These are phyloP conservation scores for Aldrovandia affinis DNA, from an alignment of 2,797 vertebrate species.

Conservation along the genomic window DNA sequence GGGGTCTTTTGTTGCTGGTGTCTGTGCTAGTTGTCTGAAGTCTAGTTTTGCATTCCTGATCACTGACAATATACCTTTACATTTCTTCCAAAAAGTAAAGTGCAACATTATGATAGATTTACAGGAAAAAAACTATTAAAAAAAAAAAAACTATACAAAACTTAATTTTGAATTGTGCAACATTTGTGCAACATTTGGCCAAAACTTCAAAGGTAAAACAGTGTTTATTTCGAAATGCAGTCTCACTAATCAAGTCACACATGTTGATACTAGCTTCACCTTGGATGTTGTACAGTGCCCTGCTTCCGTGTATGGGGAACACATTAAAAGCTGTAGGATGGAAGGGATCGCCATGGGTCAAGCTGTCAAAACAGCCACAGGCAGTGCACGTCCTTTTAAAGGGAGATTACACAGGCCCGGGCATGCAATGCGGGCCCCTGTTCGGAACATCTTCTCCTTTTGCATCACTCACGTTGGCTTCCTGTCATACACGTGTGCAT, in stretches of 20 bases:
- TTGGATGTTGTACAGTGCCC: background rate
- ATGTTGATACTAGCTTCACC: constrained; percentile 1
- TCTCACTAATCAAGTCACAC: constrained; percentile 9
- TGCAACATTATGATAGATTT: background rate
- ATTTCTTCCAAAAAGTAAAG: background rate
- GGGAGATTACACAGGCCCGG: background rate
- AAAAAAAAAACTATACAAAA: background rate
- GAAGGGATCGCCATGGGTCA: constrained; percentile 19
- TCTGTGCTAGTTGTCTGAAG: constrained; percentile 3
- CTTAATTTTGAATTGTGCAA: background rate
- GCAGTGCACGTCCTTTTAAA: constrained; percentile 15
- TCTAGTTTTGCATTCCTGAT: constrained; percentile 15
- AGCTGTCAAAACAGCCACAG: constrained; percentile 31
- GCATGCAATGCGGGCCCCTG: too few species aligned
- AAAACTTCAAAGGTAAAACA: background rate
- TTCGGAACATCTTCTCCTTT: background rate
- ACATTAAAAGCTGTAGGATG: constrained; percentile 24
- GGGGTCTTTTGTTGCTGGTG: constrained; percentile 12
- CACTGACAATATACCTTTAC: background rate
- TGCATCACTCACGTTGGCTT: background rate
- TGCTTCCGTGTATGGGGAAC: background rate
- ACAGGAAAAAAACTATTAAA: background rate
- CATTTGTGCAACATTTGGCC: background rate
- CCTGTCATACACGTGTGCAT: background rate
- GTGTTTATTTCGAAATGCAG: background rate